Evolutionary conservation across 2,113 vertebrate species (phyloP).

Genomic region (Phrynosoma blainvillii): DNA sequence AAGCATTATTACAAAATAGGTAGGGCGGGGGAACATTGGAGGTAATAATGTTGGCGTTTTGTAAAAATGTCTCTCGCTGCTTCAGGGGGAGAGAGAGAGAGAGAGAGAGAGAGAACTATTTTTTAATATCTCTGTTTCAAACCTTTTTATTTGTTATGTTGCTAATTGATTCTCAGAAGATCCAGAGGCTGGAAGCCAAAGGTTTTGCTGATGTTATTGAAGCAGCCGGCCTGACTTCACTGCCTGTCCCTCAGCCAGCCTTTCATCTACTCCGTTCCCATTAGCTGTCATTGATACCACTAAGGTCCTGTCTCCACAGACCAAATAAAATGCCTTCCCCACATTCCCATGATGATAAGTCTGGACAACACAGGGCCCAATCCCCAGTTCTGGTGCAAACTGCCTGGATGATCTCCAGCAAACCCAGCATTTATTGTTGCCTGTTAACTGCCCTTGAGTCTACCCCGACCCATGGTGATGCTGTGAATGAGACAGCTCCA

Average conservation of each 20-base stretch:
- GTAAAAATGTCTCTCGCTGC: background rate
- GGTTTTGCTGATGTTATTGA: background rate
- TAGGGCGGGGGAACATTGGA: background rate
- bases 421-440: no score
- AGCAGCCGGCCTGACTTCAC: background rate
- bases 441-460: no score
- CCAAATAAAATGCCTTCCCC: no score
- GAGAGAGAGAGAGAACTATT: background rate
- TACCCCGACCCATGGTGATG: no score
- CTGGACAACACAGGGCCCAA: no score
- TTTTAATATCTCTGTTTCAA: conserved; percentile 1
- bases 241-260: background rate
- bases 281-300: no score
- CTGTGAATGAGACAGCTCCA: no score
- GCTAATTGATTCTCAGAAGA: background rate
- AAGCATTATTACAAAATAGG: background rate
- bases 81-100: background rate
- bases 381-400: no score
- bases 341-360: no score
- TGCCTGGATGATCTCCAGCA: no score
- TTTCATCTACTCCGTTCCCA: no score
- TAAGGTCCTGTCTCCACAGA: no score
- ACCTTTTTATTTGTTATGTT: background rate
- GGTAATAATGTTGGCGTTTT: background rate
- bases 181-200: background rate